Percentiles rank a stretch among this genome's conserved stretches.
Evolutionary conservation across 2,888 invertebrate genomes (phyloP).

Genomic region (Drosophila lutescens): DNA sequence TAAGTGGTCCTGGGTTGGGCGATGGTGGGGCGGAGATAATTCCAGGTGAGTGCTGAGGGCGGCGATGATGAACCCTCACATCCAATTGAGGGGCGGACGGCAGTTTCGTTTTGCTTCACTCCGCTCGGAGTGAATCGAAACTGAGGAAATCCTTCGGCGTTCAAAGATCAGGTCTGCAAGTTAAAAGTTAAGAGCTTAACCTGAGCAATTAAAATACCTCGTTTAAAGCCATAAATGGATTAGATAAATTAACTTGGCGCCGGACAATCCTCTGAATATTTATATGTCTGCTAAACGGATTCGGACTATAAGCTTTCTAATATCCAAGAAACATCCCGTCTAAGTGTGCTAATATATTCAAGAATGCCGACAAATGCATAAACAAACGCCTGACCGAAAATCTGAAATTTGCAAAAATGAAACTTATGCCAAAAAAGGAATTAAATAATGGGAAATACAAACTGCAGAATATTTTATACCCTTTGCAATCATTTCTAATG

Average conservation of each 20-base stretch:
- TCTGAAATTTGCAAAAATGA: conserved; percentile 16
- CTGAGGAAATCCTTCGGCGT: conserved; percentile 24
- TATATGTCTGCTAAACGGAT: conserved; percentile 50
- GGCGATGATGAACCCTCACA: conserved; percentile 37
- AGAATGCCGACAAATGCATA: conserved; percentile 32
- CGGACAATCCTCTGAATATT: conserved; percentile 44
- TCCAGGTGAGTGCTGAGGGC: conserved; percentile 57
- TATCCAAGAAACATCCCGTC: conserved; percentile 8
- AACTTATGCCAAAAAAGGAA: not conserved
- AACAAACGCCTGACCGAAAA: conserved; percentile 7
- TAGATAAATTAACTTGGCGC: conserved; percentile 40
- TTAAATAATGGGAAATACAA: not conserved
- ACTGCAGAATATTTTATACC: not conserved
- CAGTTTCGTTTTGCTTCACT: conserved; percentile 34
- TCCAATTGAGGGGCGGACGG: conserved; percentile 41
- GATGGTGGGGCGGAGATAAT: conserved; percentile 48
- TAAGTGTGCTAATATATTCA: conserved; percentile 48
- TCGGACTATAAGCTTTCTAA: conserved; percentile 26
- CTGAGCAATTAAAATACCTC: conserved; percentile 34
- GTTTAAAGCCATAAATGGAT: conserved; percentile 45
- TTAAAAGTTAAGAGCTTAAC: not conserved
- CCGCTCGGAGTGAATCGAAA: conserved; percentile 1
- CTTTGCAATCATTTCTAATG: not conserved
- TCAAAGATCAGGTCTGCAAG: conserved; percentile 17
- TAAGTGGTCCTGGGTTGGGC: conserved; percentile 34